phyloP scores from a whole-genome alignment of 1,140 invertebrate species.

The Drosophila littoralis region DNA sequence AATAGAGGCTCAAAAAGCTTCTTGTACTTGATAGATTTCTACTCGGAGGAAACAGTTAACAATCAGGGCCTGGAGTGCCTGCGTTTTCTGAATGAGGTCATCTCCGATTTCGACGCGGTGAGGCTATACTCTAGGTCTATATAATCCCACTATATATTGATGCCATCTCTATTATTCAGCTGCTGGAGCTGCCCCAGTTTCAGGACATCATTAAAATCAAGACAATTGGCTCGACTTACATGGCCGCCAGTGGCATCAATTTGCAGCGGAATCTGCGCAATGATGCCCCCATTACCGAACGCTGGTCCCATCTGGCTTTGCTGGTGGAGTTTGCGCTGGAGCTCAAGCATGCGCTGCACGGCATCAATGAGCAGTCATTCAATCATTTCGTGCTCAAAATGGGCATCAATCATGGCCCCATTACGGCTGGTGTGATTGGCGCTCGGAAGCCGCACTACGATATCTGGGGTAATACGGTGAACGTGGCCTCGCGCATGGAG shows the following conservation, averaged over 20 bases:
- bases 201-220: constrained; percentile 98
- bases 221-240: constrained; percentile 98
- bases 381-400: constrained; percentile 97
- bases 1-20: not conserved
- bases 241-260: constrained; percentile 97
- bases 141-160: not conserved
- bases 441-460: constrained; percentile 98
- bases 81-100: constrained; percentile 98
- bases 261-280: constrained; percentile 88
- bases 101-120: constrained; percentile 98
- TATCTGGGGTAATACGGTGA: constrained; percentile 97
- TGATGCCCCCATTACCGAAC: constrained; percentile 88
- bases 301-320: constrained; percentile 93
- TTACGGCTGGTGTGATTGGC: constrained; percentile 97
- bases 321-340: constrained; percentile 96
- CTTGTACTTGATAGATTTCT: constrained; percentile 89
- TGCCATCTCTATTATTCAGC: constrained; percentile 84
- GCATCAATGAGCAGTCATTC: constrained; percentile 97
- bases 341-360: constrained; percentile 93
- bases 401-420: constrained; percentile 98
- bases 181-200: constrained; percentile 93
- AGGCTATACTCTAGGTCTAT: constrained; percentile 76
- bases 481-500: constrained; percentile 98
- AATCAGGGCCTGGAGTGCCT: constrained; percentile 98
- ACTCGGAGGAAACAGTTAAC: constrained; percentile 97